These are phyloP conservation scores for Aramus guarauna DNA, from an alignment of 2,113 vertebrate genomes.

Conservation along the genomic window DNA sequence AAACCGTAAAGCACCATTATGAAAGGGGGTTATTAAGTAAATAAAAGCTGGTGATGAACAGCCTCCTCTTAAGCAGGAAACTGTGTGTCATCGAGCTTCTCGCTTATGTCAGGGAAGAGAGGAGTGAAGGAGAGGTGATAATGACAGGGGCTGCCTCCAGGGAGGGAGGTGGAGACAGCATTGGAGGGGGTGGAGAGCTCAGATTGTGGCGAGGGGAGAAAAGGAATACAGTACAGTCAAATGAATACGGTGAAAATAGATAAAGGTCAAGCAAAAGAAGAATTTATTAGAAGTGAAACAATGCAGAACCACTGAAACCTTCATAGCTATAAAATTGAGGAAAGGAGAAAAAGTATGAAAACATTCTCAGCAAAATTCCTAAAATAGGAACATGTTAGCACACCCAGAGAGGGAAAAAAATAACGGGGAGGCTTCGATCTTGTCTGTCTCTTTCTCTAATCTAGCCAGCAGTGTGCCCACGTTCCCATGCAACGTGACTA, in stretches of 20 bases:
- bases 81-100: background rate
- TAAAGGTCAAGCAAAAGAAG: background rate
- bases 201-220: background rate
- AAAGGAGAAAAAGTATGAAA: background rate
- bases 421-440: background rate
- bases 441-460: background rate
- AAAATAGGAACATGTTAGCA: background rate
- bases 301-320: background rate
- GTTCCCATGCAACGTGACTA: background rate
- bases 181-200: background rate
- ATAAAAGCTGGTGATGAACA: background rate
- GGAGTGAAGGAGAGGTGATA: constrained; percentile 7
- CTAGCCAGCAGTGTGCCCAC: constrained; percentile 6
- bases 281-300: background rate
- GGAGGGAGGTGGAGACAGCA: background rate
- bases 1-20: background rate
- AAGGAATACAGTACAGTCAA: background rate
- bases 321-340: background rate
- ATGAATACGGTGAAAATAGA: background rate
- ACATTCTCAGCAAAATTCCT: background rate
- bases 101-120: background rate
- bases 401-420: background rate
- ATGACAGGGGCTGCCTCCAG: constrained; percentile 13
- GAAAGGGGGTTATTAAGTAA: background rate
- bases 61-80: background rate